Conservation (phyloP, 1,140 invertebrate species). For the Ctenoplectra terminalis region DNA sequence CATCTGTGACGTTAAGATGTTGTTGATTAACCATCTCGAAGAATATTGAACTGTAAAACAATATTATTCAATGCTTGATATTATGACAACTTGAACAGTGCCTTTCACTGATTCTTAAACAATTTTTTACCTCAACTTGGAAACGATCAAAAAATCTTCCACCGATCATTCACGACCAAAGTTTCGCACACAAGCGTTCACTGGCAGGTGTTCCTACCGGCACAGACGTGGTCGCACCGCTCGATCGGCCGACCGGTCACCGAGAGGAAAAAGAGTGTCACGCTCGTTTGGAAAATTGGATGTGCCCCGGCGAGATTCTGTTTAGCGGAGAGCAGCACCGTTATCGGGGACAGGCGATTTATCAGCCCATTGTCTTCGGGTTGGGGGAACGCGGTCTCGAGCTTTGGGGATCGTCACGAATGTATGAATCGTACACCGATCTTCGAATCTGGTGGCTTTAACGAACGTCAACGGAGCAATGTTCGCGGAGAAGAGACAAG, state of each 20-base stretch:
- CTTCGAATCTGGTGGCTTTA: background rate
- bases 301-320: background rate
- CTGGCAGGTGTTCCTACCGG: background rate
- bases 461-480: background rate
- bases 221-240: background rate
- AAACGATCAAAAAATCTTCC: background rate
- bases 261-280: conserved; percentile 22
- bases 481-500: background rate
- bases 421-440: background rate
- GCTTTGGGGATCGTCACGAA: background rate
- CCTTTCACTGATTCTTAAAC: background rate
- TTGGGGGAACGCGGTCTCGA: background rate
- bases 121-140: background rate
- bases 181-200: too few relatives aligned
- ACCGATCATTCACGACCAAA: background rate
- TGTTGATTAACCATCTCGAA: too few relatives aligned
- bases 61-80: too few relatives aligned
- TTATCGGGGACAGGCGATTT: conserved; percentile 42
- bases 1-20: too few relatives aligned
- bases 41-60: too few relatives aligned
- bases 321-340: conserved; percentile 20
- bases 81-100: too few relatives aligned
- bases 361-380: conserved; percentile 31
- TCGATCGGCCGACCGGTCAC: background rate
- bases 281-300: conserved; percentile 28